Conservation (phyloP, 2,888 invertebrate genomes). For the Polydrusus tereticollis region DNA sequence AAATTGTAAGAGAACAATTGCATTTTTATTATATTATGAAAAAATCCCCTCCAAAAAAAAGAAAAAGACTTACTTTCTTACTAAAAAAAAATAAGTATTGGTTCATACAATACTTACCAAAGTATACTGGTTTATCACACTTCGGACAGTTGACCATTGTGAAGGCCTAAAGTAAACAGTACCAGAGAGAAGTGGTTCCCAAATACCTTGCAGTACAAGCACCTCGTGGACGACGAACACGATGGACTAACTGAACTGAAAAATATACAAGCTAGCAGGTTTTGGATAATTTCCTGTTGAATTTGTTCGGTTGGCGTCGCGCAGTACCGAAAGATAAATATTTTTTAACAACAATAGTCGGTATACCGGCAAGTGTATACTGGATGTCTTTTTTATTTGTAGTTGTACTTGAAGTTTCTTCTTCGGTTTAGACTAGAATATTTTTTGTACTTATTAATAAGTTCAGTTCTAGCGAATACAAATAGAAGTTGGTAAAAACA, state of each 20-base stretch:
- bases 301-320: slow-evolving; percentile 21
- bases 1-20: too few relatives aligned
- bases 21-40: too few relatives aligned
- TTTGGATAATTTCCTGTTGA: slow-evolving; percentile 24
- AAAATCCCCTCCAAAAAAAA: background rate
- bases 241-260: slow-evolving; percentile 29
- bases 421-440: background rate
- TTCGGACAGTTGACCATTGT: slow-evolving; percentile 73
- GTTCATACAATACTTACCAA: slow-evolving; percentile 66
- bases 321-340: slow-evolving; percentile 42
- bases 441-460: too few relatives aligned
- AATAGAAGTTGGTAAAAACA: too few relatives aligned
- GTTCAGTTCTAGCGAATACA: too few relatives aligned
- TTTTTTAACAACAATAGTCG: slow-evolving; percentile 1
- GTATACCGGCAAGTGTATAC: slow-evolving; percentile 16
- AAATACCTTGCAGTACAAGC: background rate
- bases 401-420: background rate
- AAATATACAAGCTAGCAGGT: slow-evolving; percentile 39
- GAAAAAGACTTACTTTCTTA: too few relatives aligned
- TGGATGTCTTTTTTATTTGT: slow-evolving; percentile 30
- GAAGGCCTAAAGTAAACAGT: background rate
- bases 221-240: slow-evolving; percentile 16
- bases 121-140: slow-evolving; percentile 74
- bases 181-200: background rate
- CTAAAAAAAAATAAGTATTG: background rate